Percentiles rank a stretch among this genome's conserved stretches.
phyloP scores from a whole-genome alignment of 2,797 vertebrate species.

The Pteronotus mesoamericanus region DNA sequence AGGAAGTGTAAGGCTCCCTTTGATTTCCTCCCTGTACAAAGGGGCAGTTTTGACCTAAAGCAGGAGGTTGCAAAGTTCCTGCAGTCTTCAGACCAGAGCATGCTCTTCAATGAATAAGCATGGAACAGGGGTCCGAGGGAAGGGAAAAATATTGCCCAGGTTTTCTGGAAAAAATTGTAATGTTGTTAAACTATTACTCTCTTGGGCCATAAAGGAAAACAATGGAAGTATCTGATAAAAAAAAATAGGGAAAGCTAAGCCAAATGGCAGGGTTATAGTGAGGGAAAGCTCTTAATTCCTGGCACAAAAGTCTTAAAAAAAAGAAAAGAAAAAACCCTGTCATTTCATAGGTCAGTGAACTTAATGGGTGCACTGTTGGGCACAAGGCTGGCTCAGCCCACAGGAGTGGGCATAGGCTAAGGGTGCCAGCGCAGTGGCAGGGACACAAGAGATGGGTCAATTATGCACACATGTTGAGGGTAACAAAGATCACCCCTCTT shows the following conservation, averaged over 20 bases:
- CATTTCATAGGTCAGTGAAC: not conserved
- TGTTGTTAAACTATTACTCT: rapidly evolving
- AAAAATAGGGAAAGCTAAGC: not conserved
- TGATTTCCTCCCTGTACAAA: not conserved
- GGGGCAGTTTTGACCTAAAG: not conserved
- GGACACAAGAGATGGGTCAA: not conserved
- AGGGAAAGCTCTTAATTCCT: not conserved
- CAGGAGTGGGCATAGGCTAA: rapidly evolving
- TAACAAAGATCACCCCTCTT: rapidly evolving
- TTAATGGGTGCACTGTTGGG: rapidly evolving
- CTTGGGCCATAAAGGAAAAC: not conserved
- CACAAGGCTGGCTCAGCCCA: not conserved
- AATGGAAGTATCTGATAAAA: not conserved
- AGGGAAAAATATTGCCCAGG: rapidly evolving
- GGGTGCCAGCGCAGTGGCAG: not conserved
- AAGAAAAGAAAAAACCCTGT: not conserved
- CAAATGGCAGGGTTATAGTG: not conserved
- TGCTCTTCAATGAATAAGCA: not conserved
- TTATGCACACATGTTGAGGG: not conserved
- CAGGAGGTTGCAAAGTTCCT: not conserved
- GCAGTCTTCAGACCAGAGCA: not conserved
- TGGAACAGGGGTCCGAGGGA: not conserved
- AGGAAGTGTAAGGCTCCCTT: rapidly evolving
- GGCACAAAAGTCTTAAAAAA: not conserved
- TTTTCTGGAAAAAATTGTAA: not conserved